phyloP scores from a whole-genome alignment of 1,140 invertebrate species.

The Eumaeus atala region DNA sequence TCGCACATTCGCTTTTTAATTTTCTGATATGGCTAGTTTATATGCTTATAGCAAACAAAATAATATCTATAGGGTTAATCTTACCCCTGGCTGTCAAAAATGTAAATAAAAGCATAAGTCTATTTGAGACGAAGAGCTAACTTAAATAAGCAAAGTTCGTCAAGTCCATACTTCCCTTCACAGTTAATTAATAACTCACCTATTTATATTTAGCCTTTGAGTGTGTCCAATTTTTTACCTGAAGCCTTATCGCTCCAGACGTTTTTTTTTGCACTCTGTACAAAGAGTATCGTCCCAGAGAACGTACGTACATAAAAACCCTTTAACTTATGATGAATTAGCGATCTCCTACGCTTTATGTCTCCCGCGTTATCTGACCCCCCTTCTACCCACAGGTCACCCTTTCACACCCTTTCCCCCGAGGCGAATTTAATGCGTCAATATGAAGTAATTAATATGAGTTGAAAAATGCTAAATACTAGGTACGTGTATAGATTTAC shows the following conservation, averaged over 20 bases:
- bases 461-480: constrained; percentile 50
- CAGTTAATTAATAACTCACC: constrained; percentile 63
- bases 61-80: too few relatives aligned
- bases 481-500: not conserved
- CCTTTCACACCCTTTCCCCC: constrained; percentile 28
- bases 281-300: constrained; percentile 51
- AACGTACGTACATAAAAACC: constrained; percentile 62
- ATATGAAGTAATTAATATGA: constrained; percentile 69
- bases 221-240: constrained; percentile 37
- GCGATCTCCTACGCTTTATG: constrained; percentile 72
- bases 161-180: constrained; percentile 25
- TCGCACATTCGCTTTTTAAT: too few relatives aligned
- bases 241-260: constrained; percentile 46
- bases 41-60: too few relatives aligned
- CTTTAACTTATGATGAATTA: constrained; percentile 75
- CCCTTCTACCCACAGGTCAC: constrained; percentile 28
- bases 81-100: too few relatives aligned
- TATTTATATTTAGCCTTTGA: constrained; percentile 48
- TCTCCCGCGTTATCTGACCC: constrained; percentile 62
- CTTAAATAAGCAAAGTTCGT: too few relatives aligned
- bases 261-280: constrained; percentile 58
- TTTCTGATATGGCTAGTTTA: too few relatives aligned
- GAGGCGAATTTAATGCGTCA: constrained; percentile 41
- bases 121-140: too few relatives aligned
- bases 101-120: too few relatives aligned